These are phyloP conservation scores for Drosophila parthenogenetica DNA, from an alignment of 2,888 invertebrate species.

Conservation along the genomic window DNA sequence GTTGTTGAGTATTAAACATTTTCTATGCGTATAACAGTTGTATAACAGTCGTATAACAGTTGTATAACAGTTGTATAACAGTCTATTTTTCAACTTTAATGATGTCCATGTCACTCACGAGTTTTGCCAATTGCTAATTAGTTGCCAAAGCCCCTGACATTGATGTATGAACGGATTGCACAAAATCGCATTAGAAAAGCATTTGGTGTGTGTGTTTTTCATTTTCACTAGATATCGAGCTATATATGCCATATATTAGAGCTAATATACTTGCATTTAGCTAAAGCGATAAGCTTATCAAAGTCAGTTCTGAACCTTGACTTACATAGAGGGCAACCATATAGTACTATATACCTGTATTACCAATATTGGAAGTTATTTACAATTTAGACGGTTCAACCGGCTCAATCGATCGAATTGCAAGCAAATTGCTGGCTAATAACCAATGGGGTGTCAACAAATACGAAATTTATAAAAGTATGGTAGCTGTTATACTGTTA, in stretches of 20 bases:
- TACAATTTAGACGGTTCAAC: slow-evolving; percentile 31
- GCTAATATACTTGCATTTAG: slow-evolving; percentile 20
- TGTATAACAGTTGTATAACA: slow-evolving; percentile 28
- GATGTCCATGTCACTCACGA: slow-evolving; percentile 24
- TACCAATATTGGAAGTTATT: slow-evolving; percentile 30
- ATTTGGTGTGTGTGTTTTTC: neutral
- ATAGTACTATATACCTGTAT: slow-evolving; percentile 9
- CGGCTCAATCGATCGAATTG: slow-evolving; percentile 9
- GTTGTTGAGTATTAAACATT: slow-evolving; percentile 6
- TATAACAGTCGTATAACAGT: slow-evolving; percentile 23
- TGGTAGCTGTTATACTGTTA: neutral
- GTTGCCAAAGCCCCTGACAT: slow-evolving; percentile 51
- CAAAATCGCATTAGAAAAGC: slow-evolving; percentile 18
- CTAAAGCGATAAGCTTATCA: slow-evolving; percentile 36
- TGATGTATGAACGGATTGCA: slow-evolving; percentile 60
- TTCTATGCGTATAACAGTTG: slow-evolving; percentile 21
- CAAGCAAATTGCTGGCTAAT: slow-evolving; percentile 29
- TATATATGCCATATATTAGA: slow-evolving; percentile 2
- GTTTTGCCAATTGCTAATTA: slow-evolving; percentile 60
- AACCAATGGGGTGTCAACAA: slow-evolving; percentile 9
- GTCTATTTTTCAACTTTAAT: neutral
- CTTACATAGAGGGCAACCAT: slow-evolving; percentile 29
- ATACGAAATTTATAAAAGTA: neutral
- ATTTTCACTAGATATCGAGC: neutral
- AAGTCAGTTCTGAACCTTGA: slow-evolving; percentile 57